Evolutionary conservation across 2,888 invertebrate genomes (phyloP).

Genomic region (Synergus laeviventris): DNA sequence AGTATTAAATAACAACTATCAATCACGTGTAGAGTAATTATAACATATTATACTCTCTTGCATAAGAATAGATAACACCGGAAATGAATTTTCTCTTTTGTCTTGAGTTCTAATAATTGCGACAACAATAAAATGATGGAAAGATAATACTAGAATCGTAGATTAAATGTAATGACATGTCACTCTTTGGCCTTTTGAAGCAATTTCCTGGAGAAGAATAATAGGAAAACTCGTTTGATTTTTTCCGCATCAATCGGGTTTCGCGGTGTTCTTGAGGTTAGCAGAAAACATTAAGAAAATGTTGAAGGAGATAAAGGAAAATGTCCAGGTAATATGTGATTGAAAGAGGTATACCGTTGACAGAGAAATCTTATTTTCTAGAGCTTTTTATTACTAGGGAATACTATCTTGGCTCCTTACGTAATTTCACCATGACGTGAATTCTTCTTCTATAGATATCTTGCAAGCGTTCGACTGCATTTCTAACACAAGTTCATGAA

Average conservation of each 20-base stretch:
- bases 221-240: neutral
- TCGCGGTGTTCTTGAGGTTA: neutral
- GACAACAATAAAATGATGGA: neutral
- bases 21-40: neutral
- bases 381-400: conserved; percentile 32
- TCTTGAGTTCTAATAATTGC: neutral
- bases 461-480: conserved; percentile 21
- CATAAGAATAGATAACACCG: neutral
- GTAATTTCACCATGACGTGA: conserved; percentile 30
- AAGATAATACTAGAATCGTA: neutral
- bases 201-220: neutral
- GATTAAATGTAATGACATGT: neutral
- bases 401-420: conserved; percentile 19
- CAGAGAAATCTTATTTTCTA: conserved; percentile 30
- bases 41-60: no score
- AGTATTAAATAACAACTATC: neutral
- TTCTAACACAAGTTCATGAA: neutral
- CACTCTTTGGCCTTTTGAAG: neutral
- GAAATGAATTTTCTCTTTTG: neutral
- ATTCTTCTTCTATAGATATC: conserved; percentile 24
- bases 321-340: conserved; percentile 26
- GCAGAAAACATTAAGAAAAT: conserved; percentile 13
- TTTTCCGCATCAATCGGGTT: neutral
- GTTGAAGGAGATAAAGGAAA: conserved; percentile 29
- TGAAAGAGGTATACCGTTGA: conserved; percentile 35